Base-by-base conservation (phyloP, 2,113 vertebrate genomes). In the Lophius piscatorius region DNA sequence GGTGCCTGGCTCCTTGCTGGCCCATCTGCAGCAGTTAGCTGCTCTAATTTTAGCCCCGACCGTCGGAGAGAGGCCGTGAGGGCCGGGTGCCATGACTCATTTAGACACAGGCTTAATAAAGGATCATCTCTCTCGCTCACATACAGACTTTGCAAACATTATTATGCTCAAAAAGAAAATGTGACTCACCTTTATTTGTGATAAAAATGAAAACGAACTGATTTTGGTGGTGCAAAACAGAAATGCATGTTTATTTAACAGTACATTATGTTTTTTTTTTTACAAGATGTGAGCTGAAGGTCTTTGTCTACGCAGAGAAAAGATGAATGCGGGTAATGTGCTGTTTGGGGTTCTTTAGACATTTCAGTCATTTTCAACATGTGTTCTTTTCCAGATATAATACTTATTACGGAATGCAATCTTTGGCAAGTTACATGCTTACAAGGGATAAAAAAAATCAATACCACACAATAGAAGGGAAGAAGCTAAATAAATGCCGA, bases 1-100 rank as follows among this genome's bases (percentile, higher is more conserved):
- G 14, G 66, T 70, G 63, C 74, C 77, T 68, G 66, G 81, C 80
- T 81, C 77, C 63, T 63, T 63, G 42, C 74, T 48, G 73, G 62
- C 46, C 76, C 80, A 73, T 88, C 82, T 76, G 80, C 79, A 73
- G 76, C 86, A 87, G 84, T 88, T 89, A 87, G 74, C 66, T 10
- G 54, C 71, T 74, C 88, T 91, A 91, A 90, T 86, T 91, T 90
- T 89, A 91, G 83, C 70, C 59, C 49, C 49, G 45, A 46, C 42
- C 26, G 77, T 73, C 55, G 17, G 57, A 71, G 59, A 73, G 63
- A 26, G 59, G 77, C 48, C 61, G 79, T 65, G 82, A 74, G 71
- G 68, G 57, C 52, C 4, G 63, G 41, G 59, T 73, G 81, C 78
- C 80, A 70, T 76, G 86, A 72, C 86, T 89, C 86, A 89, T 88